Base-by-base conservation (phyloP, 37 sponge, comb jelly and placozoan species). In the Bolinopsis microptera region DNA sequence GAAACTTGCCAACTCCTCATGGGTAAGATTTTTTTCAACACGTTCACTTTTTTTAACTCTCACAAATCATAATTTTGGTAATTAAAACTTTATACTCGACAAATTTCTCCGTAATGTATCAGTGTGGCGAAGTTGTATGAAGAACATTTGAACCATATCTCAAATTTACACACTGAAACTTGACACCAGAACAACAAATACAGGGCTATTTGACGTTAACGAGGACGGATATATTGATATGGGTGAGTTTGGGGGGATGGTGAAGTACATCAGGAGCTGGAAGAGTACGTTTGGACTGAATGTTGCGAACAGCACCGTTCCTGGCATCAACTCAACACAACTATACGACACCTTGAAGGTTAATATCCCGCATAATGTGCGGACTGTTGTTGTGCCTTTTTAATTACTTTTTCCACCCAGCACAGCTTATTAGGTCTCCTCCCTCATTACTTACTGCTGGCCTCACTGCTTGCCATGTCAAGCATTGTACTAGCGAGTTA, bases 1-100 rank as follows among this genome's bases (percentile, higher is more conserved):
- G 82, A 80, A 80, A 80, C 82, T 18, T 80, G 82, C 37, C 82
- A 80, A 80, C 82, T 80, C 8, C 22, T 80, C 3, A 36, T 80
- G 35, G 82, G 82, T 80, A 80, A 80, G 35, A 32, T 3, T 80
- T 18, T 36, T 13, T 33, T 21, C n/a, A n/a, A n/a, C n/a, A n/a
- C n/a, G n/a, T n/a, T n/a, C n/a, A n/a, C n/a, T n/a, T n/a, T n/a
- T n/a, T n/a, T n/a, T n/a, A n/a, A n/a, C n/a, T n/a, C n/a, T n/a
- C n/a, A n/a, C n/a, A n/a, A n/a, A n/a, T n/a, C n/a, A n/a, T n/a
- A n/a, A n/a, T n/a, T n/a, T n/a, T n/a, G n/a, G n/a, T n/a, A n/a
- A n/a, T n/a, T n/a, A n/a, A n/a, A n/a, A n/a, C n/a, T n/a, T n/a
- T n/a, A n/a, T n/a, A n/a, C n/a, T n/a, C n/a, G n/a, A n/a, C n/a